Conservation (phyloP, 2,113 vertebrate species). For the Crypturellus undulatus region DNA sequence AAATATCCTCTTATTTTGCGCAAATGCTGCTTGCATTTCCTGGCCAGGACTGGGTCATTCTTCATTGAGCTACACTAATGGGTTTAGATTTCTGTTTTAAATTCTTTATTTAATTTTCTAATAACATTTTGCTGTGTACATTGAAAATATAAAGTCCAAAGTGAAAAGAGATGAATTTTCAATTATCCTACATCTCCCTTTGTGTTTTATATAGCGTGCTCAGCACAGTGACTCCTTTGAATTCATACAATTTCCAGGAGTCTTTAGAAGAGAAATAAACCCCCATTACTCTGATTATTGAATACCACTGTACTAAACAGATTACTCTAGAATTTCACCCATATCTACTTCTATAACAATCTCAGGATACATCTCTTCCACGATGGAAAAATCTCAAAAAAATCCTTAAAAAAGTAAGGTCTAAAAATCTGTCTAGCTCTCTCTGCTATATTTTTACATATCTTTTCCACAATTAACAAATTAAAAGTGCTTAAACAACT, state of each 20-base stretch:
- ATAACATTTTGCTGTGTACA: neutral
- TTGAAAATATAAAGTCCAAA: neutral
- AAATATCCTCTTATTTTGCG: constrained; percentile 51
- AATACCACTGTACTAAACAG: neutral
- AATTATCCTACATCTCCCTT: neutral
- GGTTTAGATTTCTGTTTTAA: neutral
- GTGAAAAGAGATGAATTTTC: neutral
- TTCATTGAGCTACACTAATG: neutral
- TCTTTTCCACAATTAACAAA: neutral
- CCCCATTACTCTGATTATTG: neutral
- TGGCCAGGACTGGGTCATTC: accelerated
- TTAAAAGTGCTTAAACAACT: neutral
- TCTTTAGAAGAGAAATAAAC: neutral
- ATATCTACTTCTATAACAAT: neutral
- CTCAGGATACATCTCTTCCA: neutral
- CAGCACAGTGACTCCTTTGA: neutral
- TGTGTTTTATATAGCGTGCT: neutral
- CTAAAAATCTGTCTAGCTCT: neutral
- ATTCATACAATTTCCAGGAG: neutral
- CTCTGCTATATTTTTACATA: neutral
- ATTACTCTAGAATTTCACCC: neutral
- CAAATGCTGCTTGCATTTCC: neutral
- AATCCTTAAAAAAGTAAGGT: neutral
- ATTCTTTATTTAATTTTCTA: neutral
- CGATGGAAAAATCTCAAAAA: neutral